Evolutionary conservation across 92 coral and sea anemone genomes (phyloP).

Genomic region (Palythoa heliodiscus): DNA sequence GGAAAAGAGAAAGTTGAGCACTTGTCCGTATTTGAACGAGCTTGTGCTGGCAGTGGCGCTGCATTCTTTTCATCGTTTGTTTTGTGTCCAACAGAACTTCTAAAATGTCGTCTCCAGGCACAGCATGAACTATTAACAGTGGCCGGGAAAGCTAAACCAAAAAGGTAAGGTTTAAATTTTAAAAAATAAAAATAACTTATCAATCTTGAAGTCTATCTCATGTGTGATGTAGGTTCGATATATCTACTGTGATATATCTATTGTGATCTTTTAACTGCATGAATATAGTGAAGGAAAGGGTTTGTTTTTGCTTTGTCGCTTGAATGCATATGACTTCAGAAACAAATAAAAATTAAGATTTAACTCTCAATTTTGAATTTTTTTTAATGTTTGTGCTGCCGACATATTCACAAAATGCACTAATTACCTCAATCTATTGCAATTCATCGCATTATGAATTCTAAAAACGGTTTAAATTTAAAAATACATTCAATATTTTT

Average conservation of each 20-base stretch:
- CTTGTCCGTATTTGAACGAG: constrained; percentile 75
- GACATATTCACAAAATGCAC: too few relatives aligned
- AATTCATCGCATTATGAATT: too few relatives aligned
- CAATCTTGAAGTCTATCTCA: neutral
- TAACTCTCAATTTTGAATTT: too few relatives aligned
- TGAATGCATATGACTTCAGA: neutral
- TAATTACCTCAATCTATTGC: too few relatives aligned
- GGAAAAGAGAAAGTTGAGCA: constrained; percentile 82
- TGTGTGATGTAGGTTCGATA: neutral
- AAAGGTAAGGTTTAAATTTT: constrained; percentile 58
- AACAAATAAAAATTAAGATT: too few relatives aligned
- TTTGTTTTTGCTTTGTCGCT: neutral
- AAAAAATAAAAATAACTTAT: neutral
- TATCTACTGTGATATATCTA: neutral
- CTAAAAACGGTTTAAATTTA: too few relatives aligned
- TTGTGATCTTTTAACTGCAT: neutral
- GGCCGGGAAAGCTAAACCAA: constrained; percentile 71
- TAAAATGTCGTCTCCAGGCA: constrained; percentile 95
- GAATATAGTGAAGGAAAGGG: neutral
- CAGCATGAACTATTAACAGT: constrained; percentile 83
- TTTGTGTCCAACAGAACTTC: constrained; percentile 93
- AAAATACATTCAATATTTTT: too few relatives aligned
- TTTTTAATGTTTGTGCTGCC: too few relatives aligned
- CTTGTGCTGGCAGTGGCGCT: constrained; percentile 97
- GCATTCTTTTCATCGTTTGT: constrained; percentile 92